Evolutionary conservation across 2,113 vertebrate genomes (phyloP).

Genomic region (Malurus elegans): DNA sequence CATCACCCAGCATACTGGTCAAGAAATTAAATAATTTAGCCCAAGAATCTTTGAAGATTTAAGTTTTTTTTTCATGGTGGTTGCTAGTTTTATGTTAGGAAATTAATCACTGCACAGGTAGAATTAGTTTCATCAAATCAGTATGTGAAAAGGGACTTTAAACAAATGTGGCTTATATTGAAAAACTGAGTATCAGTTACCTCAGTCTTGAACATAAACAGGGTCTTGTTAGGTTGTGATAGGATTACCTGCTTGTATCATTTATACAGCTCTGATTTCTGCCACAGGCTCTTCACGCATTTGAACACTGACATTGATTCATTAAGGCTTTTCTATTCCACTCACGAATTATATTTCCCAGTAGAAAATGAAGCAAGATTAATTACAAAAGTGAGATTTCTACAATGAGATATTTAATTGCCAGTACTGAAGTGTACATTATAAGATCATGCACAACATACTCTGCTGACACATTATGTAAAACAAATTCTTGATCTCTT

Average conservation of each 20-base stretch:
- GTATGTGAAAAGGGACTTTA: neutral
- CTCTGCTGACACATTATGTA: neutral
- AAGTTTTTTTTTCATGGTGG: neutral
- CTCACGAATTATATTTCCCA: neutral
- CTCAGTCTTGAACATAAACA: neutral
- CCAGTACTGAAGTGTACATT: neutral
- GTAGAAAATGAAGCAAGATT: constrained; percentile 4
- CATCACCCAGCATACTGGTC: neutral
- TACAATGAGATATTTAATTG: neutral
- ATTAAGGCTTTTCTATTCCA: constrained; percentile 1
- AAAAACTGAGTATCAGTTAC: neutral
- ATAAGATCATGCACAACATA: neutral
- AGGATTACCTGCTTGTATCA: neutral
- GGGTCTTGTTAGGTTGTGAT: neutral
- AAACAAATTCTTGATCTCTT: constrained; percentile 2
- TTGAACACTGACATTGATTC: neutral
- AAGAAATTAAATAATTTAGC: neutral
- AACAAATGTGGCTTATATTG: neutral
- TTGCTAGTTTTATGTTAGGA: neutral
- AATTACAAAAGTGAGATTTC: constrained; percentile 19
- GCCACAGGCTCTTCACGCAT: neutral
- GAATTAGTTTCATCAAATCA: neutral
- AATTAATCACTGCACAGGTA: neutral
- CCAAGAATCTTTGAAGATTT: neutral
- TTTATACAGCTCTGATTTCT: neutral